Base-by-base conservation (phyloP, 1,140 invertebrate genomes). In the Cydia amplana region DNA sequence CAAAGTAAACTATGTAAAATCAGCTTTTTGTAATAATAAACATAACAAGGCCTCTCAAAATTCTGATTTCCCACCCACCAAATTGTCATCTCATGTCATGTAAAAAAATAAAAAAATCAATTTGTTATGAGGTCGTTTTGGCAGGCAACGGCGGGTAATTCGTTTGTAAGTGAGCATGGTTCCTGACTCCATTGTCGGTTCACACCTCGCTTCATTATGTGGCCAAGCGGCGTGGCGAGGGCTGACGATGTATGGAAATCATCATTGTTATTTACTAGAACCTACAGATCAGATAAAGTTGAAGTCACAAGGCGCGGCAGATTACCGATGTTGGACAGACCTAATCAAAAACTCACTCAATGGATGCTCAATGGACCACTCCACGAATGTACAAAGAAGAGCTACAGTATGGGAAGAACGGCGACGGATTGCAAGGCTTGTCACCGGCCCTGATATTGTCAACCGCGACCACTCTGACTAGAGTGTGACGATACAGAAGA, bases 91-190 rank as follows among this genome's bases (percentile, higher is more conserved):
- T 79, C 80, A 81, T 82, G 78, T 81, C 32, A 70, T 78, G 16
- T 49, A 79, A 25, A n/a, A n/a, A n/a, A n/a, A 28, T 28, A 85
- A 86, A 75, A 87, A 87, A 88, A 84, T 85, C 84, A 87, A 88
- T 88, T 87, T 86, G 83, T 87, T 83, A 87, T 84, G 80, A 82
- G 75, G 74, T 79, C 65, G 80, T 80, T 83, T 79, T 72, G 74
- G 73, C 64, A 67, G 75, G 79, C 81, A 67, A 73, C 49, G 77
- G 49, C 74, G 77, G 76, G 79, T 83, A 85, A 87, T 86, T 82
- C 76, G 77, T 80, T 74, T 77, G 72, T 81, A 88, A 88, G 83
- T 83, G 84, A 87, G 80, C 88, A 82, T 86, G 77, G 32, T 87
- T 90, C 87, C 88, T 88, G 86, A 76, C 72, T 60, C 74, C 46